Base-by-base conservation (phyloP, 2,113 vertebrate species). In the Nesospiza acunhae region DNA sequence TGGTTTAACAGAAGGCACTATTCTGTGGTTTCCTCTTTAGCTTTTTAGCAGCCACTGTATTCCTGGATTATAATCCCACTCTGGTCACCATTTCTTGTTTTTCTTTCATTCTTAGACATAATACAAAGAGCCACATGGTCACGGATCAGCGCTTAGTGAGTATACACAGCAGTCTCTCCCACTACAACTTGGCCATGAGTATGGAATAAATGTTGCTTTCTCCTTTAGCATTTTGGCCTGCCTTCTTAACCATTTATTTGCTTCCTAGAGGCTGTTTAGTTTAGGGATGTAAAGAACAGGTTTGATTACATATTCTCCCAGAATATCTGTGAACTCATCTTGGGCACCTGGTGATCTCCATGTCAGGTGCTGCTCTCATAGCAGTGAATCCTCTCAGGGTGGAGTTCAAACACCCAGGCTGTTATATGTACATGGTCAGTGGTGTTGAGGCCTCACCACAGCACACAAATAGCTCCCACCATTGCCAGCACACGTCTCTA, bases 31-130 rank as follows among this genome's bases (percentile, higher is more conserved):
- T 94, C 60, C 80, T 95, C 60, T 68, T 88, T 9, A 74, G 13
- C 4, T 84, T 92, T 95, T 90, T 76, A 77, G 72, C 55, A 84
- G 80, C 46, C 64, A 79, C 49, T 66, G 41, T 88, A 75, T 92
- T 95, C 79, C 88, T 93, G 90, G 92, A 93, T 96, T 94, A 93
- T 92, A 95, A 93, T 85, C 89, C 70, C 66, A 73, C 59, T 64
- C 78, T 60, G 85, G 49, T 89, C 83, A 90, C 83, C 68, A 78
- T 72, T 81, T 95, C 74, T 92, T 95, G 67, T 84, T 96, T 90
- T 95, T 90, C 83, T 94, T 96, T 95, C 80, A 26, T 72, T 74
- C 73, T 58, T 44, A 90, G 88, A 84, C 82, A 68, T 68, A 94
- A 93, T 66, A 88, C 0, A 1, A 93, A 75, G 56, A 90, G 46